Conservation (phyloP, 92 coral and sea anemone species). For the Parazoanthus darwini region DNA sequence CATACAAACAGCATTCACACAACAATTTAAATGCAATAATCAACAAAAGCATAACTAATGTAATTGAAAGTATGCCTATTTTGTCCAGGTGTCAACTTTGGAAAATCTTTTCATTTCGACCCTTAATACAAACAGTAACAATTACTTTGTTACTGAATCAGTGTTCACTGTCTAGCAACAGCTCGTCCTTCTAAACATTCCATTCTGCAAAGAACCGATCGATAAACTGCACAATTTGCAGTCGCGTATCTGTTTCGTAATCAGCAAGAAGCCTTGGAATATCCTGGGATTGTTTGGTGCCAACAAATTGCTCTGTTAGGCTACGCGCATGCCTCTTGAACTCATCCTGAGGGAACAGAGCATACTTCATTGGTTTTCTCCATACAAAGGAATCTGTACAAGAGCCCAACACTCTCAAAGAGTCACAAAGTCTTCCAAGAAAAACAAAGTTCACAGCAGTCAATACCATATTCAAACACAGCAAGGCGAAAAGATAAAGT, state of each 20-base stretch:
- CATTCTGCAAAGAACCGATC: constrained; percentile 3
- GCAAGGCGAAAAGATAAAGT: background rate
- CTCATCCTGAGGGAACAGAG: constrained; percentile 60
- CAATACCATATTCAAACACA: background rate
- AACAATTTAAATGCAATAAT: no score
- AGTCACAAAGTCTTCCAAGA: background rate
- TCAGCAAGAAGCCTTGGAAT: constrained; percentile 39
- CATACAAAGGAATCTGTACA: background rate
- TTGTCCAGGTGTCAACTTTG: background rate
- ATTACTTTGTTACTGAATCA: background rate
- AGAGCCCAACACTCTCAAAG: background rate
- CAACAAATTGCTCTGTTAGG: constrained; percentile 57
- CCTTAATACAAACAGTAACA: background rate
- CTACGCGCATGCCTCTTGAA: constrained; percentile 64
- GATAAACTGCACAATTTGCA: constrained; percentile 35
- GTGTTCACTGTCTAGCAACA: background rate
- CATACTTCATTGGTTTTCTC: constrained; percentile 24
- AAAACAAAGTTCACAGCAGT: background rate
- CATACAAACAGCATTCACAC: no score
- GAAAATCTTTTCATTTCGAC: no score
- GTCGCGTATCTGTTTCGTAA: constrained; percentile 29
- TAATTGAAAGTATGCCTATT: no score
- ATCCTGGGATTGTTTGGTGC: constrained; percentile 28
- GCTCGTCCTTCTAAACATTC: constrained; percentile 3
- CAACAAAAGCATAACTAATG: background rate